Evolutionary conservation across 1,140 invertebrate species (phyloP).

Genomic region (Panagrolaimus sp.): DNA sequence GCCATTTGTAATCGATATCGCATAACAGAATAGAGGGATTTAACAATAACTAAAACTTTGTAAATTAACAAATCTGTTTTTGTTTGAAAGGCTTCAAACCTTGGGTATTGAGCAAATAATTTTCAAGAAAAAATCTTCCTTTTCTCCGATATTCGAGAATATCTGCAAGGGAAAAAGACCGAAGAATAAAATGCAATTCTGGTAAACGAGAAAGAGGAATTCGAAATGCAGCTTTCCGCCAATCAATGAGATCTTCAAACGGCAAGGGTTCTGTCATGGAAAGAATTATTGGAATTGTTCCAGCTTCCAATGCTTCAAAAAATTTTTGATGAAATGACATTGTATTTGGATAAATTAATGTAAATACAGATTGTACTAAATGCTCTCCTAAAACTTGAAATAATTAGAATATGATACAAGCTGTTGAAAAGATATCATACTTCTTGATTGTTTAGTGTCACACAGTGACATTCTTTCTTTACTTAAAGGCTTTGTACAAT

Average conservation of each 20-base stretch:
- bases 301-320: constrained; percentile 78
- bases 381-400: constrained; percentile 65
- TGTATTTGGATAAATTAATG: constrained; percentile 72
- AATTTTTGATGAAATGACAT: constrained; percentile 72
- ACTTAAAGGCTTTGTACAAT: constrained; percentile 60
- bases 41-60: neutral
- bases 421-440: neutral
- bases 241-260: constrained; percentile 80
- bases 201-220: constrained; percentile 80
- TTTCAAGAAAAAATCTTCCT: constrained; percentile 70
- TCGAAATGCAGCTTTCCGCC: constrained; percentile 74
- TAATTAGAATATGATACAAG: too few relatives aligned
- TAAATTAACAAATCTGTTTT: too few relatives aligned
- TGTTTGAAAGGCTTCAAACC: constrained; percentile 13
- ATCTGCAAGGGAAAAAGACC: constrained; percentile 80
- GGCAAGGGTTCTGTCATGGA: constrained; percentile 71
- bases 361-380: constrained; percentile 80
- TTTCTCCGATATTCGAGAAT: constrained; percentile 74
- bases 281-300: constrained; percentile 83
- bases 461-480: neutral
- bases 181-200: constrained; percentile 84
- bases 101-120: constrained; percentile 59
- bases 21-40: constrained; percentile 40
- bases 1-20: constrained; percentile 68
- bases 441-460: neutral